Evolutionary conservation across 2,113 vertebrate genomes (phyloP).

Genomic region (Halcyon malimbica): DNA sequence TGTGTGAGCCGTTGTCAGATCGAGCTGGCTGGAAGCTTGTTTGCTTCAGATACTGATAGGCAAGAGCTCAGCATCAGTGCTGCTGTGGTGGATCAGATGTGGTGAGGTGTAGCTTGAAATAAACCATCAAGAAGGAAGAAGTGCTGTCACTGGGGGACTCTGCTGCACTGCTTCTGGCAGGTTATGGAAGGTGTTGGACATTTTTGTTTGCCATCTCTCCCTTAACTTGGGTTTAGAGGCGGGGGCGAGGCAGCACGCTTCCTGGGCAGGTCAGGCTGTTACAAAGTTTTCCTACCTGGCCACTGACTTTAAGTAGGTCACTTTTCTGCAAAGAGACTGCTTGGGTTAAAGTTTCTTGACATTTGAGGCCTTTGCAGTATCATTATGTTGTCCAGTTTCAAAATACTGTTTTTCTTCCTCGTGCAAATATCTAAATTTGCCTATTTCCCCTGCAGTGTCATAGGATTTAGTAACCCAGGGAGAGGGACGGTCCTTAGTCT

Average conservation of each 20-base stretch:
- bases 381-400: not conserved
- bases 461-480: not conserved
- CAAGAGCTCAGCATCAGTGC: not conserved
- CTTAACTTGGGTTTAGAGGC: not conserved
- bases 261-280: not conserved
- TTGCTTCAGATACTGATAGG: not conserved
- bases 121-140: not conserved
- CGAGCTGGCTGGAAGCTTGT: not conserved
- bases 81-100: not conserved
- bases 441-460: not conserved
- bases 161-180: not conserved
- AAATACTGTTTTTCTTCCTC: conserved; percentile 19
- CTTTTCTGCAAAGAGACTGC: not conserved
- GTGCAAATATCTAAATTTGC: not conserved
- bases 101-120: not conserved
- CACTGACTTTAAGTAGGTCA: not conserved
- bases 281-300: not conserved
- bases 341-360: not conserved
- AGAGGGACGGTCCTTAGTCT: not conserved
- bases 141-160: not conserved
- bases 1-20: not conserved
- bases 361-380: not conserved
- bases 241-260: not conserved
- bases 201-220: not conserved
- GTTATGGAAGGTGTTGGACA: not conserved